A percentile compares a stretch with the other conserved stretches of the same genome.
phyloP scores from a whole-genome alignment of 2,113 vertebrate genomes.

The Pelvicachromis taeniatus region DNA sequence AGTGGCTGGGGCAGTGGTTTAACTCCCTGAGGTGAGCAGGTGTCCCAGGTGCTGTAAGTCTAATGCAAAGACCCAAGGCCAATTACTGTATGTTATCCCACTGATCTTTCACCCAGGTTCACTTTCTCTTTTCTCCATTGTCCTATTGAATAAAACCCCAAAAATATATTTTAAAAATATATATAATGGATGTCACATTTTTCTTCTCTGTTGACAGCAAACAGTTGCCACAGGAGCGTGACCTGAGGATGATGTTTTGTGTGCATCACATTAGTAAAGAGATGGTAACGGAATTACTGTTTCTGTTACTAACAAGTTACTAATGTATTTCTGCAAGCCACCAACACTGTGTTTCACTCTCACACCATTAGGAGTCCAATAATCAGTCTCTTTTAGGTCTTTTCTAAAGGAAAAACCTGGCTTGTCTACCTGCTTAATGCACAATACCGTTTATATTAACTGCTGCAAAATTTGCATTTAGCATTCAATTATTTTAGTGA shows the following conservation, averaged over 20 bases:
- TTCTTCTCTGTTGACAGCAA: background rate
- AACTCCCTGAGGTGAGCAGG: background rate
- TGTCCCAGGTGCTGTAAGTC: background rate
- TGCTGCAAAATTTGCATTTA: background rate
- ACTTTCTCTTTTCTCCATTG: background rate
- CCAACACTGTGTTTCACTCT: background rate
- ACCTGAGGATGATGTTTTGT: background rate
- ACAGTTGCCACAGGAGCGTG: background rate
- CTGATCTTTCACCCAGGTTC: background rate
- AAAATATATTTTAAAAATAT: background rate
- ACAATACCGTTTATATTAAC: background rate
- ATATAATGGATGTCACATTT: background rate
- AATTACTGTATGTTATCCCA: background rate
- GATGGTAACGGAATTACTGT: background rate
- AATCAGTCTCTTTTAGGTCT: background rate
- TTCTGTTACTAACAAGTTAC: background rate
- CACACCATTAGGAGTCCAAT: background rate
- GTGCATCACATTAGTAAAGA: background rate
- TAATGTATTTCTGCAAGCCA: background rate
- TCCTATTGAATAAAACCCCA: background rate
- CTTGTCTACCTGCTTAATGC: background rate
- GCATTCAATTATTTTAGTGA: background rate
- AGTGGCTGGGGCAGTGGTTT: background rate
- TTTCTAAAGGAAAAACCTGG: background rate
- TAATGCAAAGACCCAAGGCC: background rate